phyloP scores from a whole-genome alignment of 2,888 invertebrate species.

The Epistrophella euchroma region DNA sequence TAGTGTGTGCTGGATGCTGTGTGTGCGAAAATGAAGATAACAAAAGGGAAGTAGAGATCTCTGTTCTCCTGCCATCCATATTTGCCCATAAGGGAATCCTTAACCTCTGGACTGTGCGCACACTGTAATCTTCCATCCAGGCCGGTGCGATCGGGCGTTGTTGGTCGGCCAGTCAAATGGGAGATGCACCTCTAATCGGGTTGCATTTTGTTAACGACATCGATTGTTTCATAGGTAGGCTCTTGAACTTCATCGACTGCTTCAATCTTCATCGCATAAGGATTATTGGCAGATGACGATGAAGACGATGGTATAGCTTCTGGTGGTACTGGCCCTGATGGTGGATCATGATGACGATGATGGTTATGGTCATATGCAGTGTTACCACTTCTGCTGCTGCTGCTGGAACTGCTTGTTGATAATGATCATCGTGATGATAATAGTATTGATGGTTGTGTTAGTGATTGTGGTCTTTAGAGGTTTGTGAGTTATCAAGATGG shows the following conservation, averaged over 20 bases:
- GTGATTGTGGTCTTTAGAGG: conserved; percentile 51
- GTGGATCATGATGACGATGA: conserved; percentile 38
- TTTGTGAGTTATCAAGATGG: conserved; percentile 61
- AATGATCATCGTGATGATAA: conserved; percentile 64
- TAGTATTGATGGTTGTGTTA: conserved; percentile 46
- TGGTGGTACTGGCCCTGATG: conserved; percentile 2
- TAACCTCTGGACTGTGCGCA: conserved; percentile 60
- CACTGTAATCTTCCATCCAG: conserved; percentile 52
- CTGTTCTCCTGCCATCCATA: neutral
- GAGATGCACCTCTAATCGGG: conserved; percentile 61
- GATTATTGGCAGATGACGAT: conserved; percentile 68
- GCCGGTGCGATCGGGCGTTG: neutral
- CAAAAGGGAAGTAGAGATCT: conserved; percentile 56
- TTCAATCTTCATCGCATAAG: conserved; percentile 57
- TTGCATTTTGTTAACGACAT: conserved; percentile 75
- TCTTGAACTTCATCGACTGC: conserved; percentile 34
- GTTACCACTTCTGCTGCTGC: conserved; percentile 44
- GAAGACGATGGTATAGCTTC: conserved; percentile 19
- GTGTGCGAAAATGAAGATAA: conserved; percentile 72
- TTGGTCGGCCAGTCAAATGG: conserved; percentile 1
- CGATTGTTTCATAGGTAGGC: conserved; percentile 51
- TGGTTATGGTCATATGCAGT: conserved; percentile 55
- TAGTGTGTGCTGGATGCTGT: conserved; percentile 60
- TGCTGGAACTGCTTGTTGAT: conserved; percentile 43
- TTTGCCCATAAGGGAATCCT: conserved; percentile 65